Conservation (phyloP, 2,113 vertebrate genomes). For the Motacilla alba region DNA sequence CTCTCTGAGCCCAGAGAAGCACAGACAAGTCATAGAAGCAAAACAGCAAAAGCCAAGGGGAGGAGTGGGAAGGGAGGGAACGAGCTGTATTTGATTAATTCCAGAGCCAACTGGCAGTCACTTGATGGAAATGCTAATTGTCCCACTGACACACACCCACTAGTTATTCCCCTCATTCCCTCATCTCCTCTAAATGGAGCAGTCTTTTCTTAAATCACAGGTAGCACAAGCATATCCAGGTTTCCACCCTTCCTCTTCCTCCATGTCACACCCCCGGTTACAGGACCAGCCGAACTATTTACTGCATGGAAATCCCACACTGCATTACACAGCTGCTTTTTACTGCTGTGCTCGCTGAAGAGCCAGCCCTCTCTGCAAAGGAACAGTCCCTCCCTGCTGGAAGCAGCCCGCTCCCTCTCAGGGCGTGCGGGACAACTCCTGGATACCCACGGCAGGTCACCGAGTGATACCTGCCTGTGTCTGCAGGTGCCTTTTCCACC, state of each 20-base stretch:
- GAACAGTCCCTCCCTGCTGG: neutral
- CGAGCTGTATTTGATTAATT: neutral
- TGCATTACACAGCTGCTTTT: neutral
- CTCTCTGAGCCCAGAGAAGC: neutral
- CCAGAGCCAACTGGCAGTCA: slow-evolving; percentile 19
- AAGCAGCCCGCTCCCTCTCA: neutral
- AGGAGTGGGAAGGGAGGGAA: slow-evolving; percentile 32
- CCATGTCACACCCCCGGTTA: neutral
- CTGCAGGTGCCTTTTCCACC: neutral
- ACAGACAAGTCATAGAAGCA: neutral
- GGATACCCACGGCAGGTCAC: neutral
- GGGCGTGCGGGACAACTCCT: neutral
- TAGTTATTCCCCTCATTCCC: neutral
- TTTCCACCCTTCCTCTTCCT: slow-evolving; percentile 46
- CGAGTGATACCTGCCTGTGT: neutral
- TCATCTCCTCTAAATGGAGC: neutral
- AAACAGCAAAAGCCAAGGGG: neutral
- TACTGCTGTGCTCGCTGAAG: neutral
- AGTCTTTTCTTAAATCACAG: slow-evolving; percentile 16
- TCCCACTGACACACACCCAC: slow-evolving; percentile 13
- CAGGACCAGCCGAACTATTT: neutral
- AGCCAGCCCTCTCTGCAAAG: neutral
- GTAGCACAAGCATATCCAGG: neutral
- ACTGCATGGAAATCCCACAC: neutral
- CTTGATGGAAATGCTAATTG: slow-evolving; percentile 37